Base-by-base conservation (phyloP, 2,888 invertebrate species). In the Epirrhoe tristata region DNA sequence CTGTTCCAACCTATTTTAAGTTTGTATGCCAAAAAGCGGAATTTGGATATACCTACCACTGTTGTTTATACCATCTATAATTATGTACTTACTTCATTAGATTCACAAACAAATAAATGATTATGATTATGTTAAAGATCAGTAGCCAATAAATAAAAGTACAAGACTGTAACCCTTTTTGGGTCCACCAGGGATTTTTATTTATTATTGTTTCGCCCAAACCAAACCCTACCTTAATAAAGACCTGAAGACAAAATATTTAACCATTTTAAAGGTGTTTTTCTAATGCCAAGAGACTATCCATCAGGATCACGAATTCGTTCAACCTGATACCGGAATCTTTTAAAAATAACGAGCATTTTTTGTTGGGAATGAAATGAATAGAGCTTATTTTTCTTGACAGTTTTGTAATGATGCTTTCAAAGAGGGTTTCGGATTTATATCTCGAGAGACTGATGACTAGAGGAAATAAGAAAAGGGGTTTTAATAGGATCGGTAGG, bases 211-310 rank as follows among this genome's bases (percentile, higher is more conserved):
- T 52, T 8, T 5, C 7, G 36, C 32, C 53, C 24, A 5, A 53
- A 58, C 46, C 6, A 17, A 56, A 31, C 51, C 39, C 46, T 51
- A 56, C 55, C 16, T 55, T 61, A 17, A 32, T 17, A 63, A 43
- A 39, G 17, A 12, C 57, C 56, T 0, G 17, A 46, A 46, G 14
- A 10, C 24, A 46, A 66, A 61, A 55, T n/a, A n/a, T 43, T 61
- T 34, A n/a, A 31, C 48, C 46, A 52, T 31, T 16, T 52, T 51
- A 60, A 57, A 63, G 57, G 52, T 63, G 48, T 67, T 67, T 63
- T 63, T 56, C 34, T 60, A 54, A 67, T 63, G 53, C 53, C 67
- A 66, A 69, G 69, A 66, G 72, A 73, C 68, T 72, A 72, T 71
- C 70, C 68, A 71, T 73, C 69, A 65, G 48, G 55, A 64, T 62